Evolutionary conservation across 2,113 vertebrate species (phyloP), one percentile per base, ranked within the genome.

Genomic region (Aleadryas rufinucha): DNA sequence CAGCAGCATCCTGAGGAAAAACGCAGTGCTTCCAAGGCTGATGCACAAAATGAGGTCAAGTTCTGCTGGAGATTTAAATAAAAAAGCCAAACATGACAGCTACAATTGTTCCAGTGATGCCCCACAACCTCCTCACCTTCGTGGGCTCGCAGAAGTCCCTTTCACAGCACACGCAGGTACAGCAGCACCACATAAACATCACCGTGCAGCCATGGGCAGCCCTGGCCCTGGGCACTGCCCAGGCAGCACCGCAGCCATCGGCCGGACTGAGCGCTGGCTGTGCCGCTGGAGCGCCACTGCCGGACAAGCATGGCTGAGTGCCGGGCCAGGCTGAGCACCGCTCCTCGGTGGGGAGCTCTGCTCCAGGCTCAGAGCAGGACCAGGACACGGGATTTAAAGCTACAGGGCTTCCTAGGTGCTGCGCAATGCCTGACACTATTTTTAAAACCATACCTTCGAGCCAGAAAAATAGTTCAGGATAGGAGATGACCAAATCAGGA

Each of bases 111-210:
- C 52, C 27, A 19, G 50, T 3, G 81, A 27, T 18, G 80, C 79
- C 90, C 49, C 91, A 7, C 50, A 44, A 47, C 6, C 84, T 59
- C 31, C 98, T 98, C 97, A 98, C 98, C 97, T 98, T 96, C 4
- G 16, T n/a, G 13, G 96, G 77, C 91, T 98, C 96, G 22, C 97
- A 97, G 42, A 96, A 89, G 71, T 86, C 89, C 65, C 93, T 86
- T 15, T 94, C 93, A 16, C 95, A 97, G 95, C 98, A 97, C 15
- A 98, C 15, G 39, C 97, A 98, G 95, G 97, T 61, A 94, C 97
- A 97, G 97, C 96, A 92, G 70, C 96, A 98, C 95, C 97, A 98
- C 97, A 97, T 94, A 21, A 98, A 90, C 96, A 97, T 96, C 87
- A 33, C 89, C 2, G 89, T 45, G 59, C 30, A 59, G 96, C 87